phyloP scores from a whole-genome alignment of 2,888 invertebrate species.

The Gymnoscelis rufifasciata region DNA sequence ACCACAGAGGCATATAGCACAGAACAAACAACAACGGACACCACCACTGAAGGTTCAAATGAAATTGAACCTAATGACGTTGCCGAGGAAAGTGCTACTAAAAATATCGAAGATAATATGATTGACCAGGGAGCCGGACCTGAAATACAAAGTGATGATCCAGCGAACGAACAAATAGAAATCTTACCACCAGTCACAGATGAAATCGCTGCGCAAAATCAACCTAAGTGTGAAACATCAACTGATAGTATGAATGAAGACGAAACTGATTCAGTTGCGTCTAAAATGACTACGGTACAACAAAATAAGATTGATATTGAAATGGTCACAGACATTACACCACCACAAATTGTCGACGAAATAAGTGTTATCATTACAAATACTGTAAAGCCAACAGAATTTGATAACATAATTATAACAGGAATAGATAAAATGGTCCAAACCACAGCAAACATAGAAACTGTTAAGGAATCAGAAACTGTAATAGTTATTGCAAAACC shows the following conservation, averaged over 20 bases:
- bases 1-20: not conserved
- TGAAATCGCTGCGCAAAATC: conserved; percentile 7
- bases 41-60: not conserved
- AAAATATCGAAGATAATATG: conserved; percentile 13
- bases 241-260: conserved; percentile 7
- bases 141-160: conserved; percentile 21
- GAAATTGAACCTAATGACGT: conserved; percentile 1
- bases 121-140: conserved; percentile 5
- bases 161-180: conserved; percentile 10
- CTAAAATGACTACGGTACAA: not conserved
- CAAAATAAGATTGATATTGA: no score
- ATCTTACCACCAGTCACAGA: not conserved
- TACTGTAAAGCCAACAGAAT: no score
- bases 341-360: no score
- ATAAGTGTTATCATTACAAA: no score
- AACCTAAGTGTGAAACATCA: not conserved
- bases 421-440: no score
- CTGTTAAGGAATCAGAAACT: no score
- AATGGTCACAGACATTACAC: not conserved
- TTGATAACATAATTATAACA: no score
- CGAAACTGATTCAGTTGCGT: not conserved
- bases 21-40: not conserved
- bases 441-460: no score
- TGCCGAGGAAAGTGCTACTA: not conserved
- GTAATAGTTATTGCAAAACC: no score